Evolutionary conservation across 2,113 vertebrate genomes (phyloP).

Genomic region (Chloebia gouldiae): DNA sequence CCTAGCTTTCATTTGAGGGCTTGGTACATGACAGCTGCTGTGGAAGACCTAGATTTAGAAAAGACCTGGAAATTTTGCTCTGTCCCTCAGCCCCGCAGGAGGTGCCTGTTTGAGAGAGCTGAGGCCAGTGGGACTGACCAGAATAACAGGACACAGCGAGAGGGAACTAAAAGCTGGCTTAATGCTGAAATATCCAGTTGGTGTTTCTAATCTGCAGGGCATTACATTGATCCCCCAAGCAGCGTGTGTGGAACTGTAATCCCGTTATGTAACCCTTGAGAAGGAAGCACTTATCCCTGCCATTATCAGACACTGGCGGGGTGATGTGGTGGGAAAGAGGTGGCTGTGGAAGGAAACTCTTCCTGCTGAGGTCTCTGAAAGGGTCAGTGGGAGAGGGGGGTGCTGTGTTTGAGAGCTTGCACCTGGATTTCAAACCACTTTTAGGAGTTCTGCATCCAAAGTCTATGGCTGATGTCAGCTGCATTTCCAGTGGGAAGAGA

Average conservation of each 20-base stretch:
- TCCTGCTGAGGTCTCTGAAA: not conserved
- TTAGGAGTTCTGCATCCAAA: not conserved
- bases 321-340: not conserved
- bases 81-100: not conserved
- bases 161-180: not conserved
- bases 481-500: not conserved
- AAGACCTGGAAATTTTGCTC: not conserved
- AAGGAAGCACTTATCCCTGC: not conserved
- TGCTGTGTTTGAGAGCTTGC: rapidly evolving
- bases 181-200: not conserved
- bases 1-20: not conserved
- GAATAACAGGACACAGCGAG: not conserved
- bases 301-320: rapidly evolving
- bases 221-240: not conserved
- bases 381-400: not conserved
- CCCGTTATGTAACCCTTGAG: not conserved
- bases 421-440: not conserved
- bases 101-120: not conserved
- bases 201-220: not conserved
- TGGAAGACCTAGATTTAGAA: not conserved
- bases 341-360: not conserved
- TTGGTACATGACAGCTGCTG: not conserved
- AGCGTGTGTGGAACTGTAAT: not conserved
- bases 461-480: not conserved
- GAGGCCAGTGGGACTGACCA: not conserved